Evolutionary conservation across 2,113 vertebrate species (phyloP).

Genomic region (Sigmodon hispidus): DNA sequence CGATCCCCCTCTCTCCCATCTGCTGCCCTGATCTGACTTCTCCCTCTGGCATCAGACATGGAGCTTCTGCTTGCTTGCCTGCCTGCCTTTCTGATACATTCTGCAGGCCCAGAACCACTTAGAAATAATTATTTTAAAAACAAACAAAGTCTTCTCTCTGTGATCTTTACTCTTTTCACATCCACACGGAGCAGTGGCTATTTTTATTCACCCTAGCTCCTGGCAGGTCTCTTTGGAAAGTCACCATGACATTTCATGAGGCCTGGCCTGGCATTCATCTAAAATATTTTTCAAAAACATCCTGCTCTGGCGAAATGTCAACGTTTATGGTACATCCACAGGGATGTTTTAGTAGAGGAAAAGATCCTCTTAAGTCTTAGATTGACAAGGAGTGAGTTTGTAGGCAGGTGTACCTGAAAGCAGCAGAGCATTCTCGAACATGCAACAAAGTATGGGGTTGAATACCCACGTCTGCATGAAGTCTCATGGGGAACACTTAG

Average conservation of each 20-base stretch:
- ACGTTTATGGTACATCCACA: conserved; percentile 65
- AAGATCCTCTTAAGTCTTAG: conserved; percentile 62
- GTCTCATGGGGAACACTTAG: background rate
- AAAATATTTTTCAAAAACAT: conserved; percentile 81
- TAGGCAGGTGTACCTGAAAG: background rate
- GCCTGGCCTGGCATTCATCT: conserved; percentile 80
- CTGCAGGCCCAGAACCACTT: conserved; percentile 71
- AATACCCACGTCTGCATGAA: background rate
- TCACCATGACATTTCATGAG: conserved; percentile 77
- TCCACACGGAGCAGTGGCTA: conserved; percentile 60
- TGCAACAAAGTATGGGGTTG: background rate
- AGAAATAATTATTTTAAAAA: conserved; percentile 82
- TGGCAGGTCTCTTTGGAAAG: conserved; percentile 81
- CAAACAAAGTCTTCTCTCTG: conserved; percentile 74
- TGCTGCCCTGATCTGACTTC: conserved; percentile 46
- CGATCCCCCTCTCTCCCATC: conserved; percentile 32
- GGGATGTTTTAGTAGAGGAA: conserved; percentile 60
- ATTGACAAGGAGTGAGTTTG: conserved; percentile 26
- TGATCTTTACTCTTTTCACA: conserved; percentile 78
- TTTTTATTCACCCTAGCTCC: conserved; percentile 76
- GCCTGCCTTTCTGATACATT: conserved; percentile 63
- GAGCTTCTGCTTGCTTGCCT: conserved; percentile 51
- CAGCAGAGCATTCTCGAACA: background rate
- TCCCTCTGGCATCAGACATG: conserved; percentile 43
- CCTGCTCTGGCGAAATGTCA: conserved; percentile 80